Evolutionary conservation across 2,888 invertebrate genomes (phyloP), one percentile per base, ranked within the genome.

Genomic region (Parelbella ahira): DNA sequence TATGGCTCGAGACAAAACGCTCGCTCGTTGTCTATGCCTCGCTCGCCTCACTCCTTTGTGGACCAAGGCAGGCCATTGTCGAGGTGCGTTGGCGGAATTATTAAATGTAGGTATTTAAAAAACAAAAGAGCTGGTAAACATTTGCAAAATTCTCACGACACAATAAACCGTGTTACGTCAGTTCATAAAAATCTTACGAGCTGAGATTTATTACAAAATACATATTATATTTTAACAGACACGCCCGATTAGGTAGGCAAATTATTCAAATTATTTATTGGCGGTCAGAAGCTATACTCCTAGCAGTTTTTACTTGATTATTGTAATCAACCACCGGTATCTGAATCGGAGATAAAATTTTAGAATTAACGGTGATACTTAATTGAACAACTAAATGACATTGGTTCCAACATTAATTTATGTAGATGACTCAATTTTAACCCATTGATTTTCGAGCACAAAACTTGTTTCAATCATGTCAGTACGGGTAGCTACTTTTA

Each of bases 1-100:
- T 82, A 79, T 76, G 72, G 75, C 51, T 28, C 60, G 65, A 74
- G 69, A 84, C 82, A 83, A 84, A 83, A 76, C 71, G 68, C 55
- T 63, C 60, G 61, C 59, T 72, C 72, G 74, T 81, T 79, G 81
- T 84, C 83, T 84, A 81, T 81, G 72, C 62, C 60, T 55, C 56
- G 54, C 67, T 71, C 68, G 54, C 56, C 60, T 73, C 70, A 71
- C 60, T 77, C 74, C 66, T 81, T 86, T 83, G 84, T 86, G 67
- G 76, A 70, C 69, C 41, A 41, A 33, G 65, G 66, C 63, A 58
- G 62, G 51, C 50, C 54, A 82, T 84, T 81, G 81, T 80, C 59
- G 70, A 46, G 51, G 49, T 58, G 71, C 71, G 71, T 70, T 57
- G 72, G 69, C 56, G 67, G 76, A 76, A 80, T 76, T 78, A 77